A percentile compares a stretch with the other conserved stretches of the same genome.
phyloP scores from a whole-genome alignment of 2,797 vertebrate genomes.

The Alauda arvensis region DNA sequence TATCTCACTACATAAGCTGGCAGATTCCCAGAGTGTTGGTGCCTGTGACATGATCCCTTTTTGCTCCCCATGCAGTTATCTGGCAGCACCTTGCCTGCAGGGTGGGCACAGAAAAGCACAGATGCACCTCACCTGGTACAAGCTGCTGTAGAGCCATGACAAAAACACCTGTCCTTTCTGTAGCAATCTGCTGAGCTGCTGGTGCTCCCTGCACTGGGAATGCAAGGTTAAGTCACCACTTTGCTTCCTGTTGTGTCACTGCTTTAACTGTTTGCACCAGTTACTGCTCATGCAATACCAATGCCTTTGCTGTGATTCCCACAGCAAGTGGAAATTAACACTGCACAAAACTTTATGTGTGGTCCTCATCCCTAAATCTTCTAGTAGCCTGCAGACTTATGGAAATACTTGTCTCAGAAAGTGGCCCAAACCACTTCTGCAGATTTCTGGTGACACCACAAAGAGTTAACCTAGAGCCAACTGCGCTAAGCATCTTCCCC shows the following conservation, averaged over 20 bases:
- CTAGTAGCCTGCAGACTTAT: neutral
- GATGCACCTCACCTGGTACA: slow-evolving; percentile 8
- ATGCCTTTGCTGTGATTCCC: neutral
- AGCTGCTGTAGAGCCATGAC: neutral
- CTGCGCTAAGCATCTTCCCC: neutral
- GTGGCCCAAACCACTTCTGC: neutral
- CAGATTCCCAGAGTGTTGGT: neutral
- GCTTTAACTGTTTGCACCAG: neutral
- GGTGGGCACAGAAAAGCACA: neutral
- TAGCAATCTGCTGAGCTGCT: neutral
- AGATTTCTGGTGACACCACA: neutral
- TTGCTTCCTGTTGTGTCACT: slow-evolving; percentile 26
- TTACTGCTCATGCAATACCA: neutral
- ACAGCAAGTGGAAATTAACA: neutral
- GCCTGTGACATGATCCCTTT: neutral
- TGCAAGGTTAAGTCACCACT: slow-evolving; percentile 7
- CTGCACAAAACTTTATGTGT: neutral
- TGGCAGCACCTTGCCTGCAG: neutral
- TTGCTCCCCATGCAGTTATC: neutral
- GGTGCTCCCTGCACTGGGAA: neutral
- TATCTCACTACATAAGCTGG: slow-evolving; percentile 37
- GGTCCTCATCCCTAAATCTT: neutral
- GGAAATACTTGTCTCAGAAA: neutral
- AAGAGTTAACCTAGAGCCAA: neutral
- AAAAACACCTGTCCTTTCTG: neutral